phyloP scores from a whole-genome alignment of 2,797 vertebrate species.

The Anabas testudineus region DNA sequence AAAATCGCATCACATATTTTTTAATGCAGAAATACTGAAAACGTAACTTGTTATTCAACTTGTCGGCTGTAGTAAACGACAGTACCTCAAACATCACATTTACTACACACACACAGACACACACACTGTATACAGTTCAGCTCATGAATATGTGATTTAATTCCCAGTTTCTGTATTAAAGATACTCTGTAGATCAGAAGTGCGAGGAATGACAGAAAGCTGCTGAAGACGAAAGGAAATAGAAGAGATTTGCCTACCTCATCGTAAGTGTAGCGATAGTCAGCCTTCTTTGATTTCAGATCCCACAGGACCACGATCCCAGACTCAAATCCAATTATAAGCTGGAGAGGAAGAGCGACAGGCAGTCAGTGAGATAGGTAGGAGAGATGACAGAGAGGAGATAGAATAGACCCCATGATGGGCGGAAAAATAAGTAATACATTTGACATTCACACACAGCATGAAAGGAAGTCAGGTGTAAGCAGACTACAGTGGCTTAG shows the following conservation, averaged over 20 bases:
- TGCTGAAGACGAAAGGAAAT: slow-evolving; percentile 46
- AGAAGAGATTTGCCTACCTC: slow-evolving; percentile 88
- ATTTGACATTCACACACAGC: slow-evolving; percentile 69
- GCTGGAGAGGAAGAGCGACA: slow-evolving; percentile 86
- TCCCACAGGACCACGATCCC: slow-evolving; percentile 98
- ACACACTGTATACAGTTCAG: slow-evolving; percentile 35
- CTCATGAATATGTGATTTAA: slow-evolving; percentile 75
- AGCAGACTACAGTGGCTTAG: slow-evolving; percentile 41
- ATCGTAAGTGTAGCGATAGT: slow-evolving; percentile 98
- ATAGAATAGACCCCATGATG: slow-evolving; percentile 65
- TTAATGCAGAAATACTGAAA: background rate
- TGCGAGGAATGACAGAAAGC: slow-evolving; percentile 40
- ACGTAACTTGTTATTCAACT: too few species aligned
- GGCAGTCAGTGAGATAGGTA: slow-evolving; percentile 67
- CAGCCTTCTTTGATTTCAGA: slow-evolving; percentile 98
- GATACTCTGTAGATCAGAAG: slow-evolving; percentile 44
- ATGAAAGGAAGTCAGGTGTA: slow-evolving; percentile 56
- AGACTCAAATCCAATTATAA: slow-evolving; percentile 98
- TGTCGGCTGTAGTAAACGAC: slow-evolving; percentile 14
- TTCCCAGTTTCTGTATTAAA: slow-evolving; percentile 45
- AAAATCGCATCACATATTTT: too few species aligned
- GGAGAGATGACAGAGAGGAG: slow-evolving; percentile 64
- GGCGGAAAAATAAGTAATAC: slow-evolving; percentile 65
- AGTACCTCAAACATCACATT: slow-evolving; percentile 3
- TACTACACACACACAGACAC: background rate